Evolutionary conservation across 2,888 invertebrate species (phyloP), one percentile per base, ranked within the genome.

Genomic region (Caenorhabditis virilis): DNA sequence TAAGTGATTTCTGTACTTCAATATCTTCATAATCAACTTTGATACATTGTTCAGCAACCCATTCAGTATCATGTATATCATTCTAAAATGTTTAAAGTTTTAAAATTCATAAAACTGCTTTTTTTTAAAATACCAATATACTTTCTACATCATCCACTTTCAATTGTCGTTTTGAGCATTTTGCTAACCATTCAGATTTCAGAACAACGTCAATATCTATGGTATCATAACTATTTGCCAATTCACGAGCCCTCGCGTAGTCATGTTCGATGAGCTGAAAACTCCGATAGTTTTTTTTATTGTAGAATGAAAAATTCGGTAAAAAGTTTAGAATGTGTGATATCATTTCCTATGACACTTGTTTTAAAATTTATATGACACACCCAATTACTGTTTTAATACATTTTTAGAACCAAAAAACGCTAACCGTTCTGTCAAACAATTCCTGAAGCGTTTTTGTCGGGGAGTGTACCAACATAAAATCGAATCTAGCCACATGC

Each of bases 161-260:
- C n/a, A 73, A 48, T 13, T 25, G 47, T 26, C 61, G 56, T 16
- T 57, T 65, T 13, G 43, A 47, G 27, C 68, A 66, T 20, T 69
- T 55, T n/a, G 74, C 73, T 16, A 41, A n/a, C 76, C 76, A 76
- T 55, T 76, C 71, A 0, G 69, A 27, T 49, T 76, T 76, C 20
- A 70, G 50, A 33, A 73, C 67, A n/a, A 68, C 48, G 23, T 73
- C 53, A 11, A 60, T 50, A 43, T 73, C 67, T 22, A 73, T 70
- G 1, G 63, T 42, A 0, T 64, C 59, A 38, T 65, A 70, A 9
- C 38, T 54, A 27, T 49, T 51, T 0, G 73, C 73, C 11, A 73
- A 42, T 20, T 62, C 57, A 18, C 63, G 42, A 5, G 73, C 73
- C 36, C 70, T 27, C 6, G 51, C 39, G 33, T 73, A 73, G 43